Conservation (phyloP, 1,140 invertebrate genomes). For the Leucophenga varia region DNA sequence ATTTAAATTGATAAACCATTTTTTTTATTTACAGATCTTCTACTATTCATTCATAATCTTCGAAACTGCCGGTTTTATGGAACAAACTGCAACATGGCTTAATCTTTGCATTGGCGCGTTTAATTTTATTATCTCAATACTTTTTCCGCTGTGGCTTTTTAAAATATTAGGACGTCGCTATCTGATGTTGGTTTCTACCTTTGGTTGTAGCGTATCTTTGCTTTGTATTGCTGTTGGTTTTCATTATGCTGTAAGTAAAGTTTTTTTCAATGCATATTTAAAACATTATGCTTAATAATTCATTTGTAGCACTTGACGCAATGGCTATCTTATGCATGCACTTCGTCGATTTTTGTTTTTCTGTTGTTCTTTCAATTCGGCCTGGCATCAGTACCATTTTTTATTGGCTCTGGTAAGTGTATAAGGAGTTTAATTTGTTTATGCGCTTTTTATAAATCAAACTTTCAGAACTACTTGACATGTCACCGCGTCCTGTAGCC, state of each 20-base stretch:
- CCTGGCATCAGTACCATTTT: slow-evolving; percentile 83
- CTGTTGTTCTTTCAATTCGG: slow-evolving; percentile 81
- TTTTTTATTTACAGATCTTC: slow-evolving; percentile 62
- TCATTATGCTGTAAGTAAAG: slow-evolving; percentile 59
- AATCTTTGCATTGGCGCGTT: slow-evolving; percentile 68
- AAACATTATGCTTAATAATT: background rate
- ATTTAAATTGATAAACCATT: background rate
- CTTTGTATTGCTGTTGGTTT: slow-evolving; percentile 61
- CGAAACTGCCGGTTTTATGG: slow-evolving; percentile 61
- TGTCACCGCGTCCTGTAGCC: slow-evolving; percentile 76
- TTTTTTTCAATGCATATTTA: slow-evolving; percentile 5
- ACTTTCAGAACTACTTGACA: slow-evolving; percentile 80
- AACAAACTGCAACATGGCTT: slow-evolving; percentile 61
- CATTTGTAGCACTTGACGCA: slow-evolving; percentile 53
- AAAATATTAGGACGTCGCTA: slow-evolving; percentile 60
- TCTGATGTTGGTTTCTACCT: slow-evolving; percentile 61
- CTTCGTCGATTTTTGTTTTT: slow-evolving; percentile 66
- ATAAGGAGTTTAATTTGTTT: too few species aligned
- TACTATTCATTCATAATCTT: slow-evolving; percentile 75
- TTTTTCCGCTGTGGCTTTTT: slow-evolving; percentile 62
- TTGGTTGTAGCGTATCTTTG: slow-evolving; percentile 58
- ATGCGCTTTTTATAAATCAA: slow-evolving; percentile 56
- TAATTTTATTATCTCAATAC: slow-evolving; percentile 66
- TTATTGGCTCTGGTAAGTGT: slow-evolving; percentile 62
- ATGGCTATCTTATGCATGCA: slow-evolving; percentile 65